These are phyloP conservation scores for Kuschelorhynchus macadamiae DNA, from an alignment of 2,888 invertebrate genomes.

Conservation along the genomic window DNA sequence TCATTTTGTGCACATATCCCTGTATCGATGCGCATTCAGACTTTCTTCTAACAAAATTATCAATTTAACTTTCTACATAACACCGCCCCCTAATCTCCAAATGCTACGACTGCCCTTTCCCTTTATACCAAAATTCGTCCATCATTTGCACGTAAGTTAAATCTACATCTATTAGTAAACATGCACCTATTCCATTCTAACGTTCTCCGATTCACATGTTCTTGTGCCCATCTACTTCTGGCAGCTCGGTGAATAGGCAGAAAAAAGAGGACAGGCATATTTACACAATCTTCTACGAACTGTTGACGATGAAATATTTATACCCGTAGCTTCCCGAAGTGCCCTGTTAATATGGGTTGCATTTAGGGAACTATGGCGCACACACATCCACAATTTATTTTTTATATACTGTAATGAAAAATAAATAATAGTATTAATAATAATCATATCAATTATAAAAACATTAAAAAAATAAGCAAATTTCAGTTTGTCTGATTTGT, in stretches of 20 bases:
- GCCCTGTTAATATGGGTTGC: no score
- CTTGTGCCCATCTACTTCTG: not conserved
- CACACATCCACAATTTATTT: no score
- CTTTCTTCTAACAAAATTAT: not conserved
- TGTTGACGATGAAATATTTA: no score
- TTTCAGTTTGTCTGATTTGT: no score
- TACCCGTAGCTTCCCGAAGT: no score
- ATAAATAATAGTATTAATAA: no score
- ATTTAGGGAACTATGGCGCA: no score
- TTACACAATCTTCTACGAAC: no score
- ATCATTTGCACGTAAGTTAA: not conserved
- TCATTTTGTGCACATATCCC: not conserved
- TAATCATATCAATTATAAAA: no score
- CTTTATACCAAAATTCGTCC: conserved; percentile 17
- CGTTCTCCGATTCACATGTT: not conserved
- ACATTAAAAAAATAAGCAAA: no score
- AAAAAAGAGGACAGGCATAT: not conserved
- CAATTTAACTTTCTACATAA: conserved; percentile 1
- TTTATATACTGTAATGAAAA: no score
- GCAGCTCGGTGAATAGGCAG: not conserved
- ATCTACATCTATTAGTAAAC: conserved; percentile 1
- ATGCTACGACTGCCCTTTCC: conserved; percentile 14
- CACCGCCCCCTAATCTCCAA: conserved; percentile 13
- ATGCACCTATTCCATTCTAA: not conserved
- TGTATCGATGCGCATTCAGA: not conserved